Evolutionary conservation across 2,888 invertebrate genomes (phyloP), one percentile per base, ranked within the genome.

Genomic region (Apamea monoglypha): DNA sequence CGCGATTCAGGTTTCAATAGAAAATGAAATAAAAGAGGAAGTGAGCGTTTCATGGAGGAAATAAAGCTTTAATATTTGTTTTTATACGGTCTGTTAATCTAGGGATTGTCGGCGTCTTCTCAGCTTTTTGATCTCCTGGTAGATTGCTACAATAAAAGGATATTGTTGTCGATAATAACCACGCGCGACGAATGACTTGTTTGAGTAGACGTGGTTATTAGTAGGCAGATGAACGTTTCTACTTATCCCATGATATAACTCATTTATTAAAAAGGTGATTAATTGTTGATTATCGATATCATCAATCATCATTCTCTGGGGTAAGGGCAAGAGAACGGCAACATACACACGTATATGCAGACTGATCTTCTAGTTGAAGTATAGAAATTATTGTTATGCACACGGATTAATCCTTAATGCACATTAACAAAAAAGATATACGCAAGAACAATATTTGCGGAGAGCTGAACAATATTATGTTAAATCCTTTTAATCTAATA

Each of bases 1-100:
- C 69, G 47, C 56, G 67, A 74, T 59, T 77, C 71, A 79, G 76
- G 61, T 76, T 87, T 79, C 85, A 76, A 85, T 84, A 74, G 74
- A 68, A 87, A 87, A 87, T 85, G 84, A 70, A 86, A 86, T 84
- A 83, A 81, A 81, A 73, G 44, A 61, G 25, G 50, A 72, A 77
- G 18, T 72, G 68, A 78, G 63, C 78, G 32, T 78, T 83, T 71
- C 59, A 74, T 64, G 72, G 59, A 40, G 72, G 64, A 67, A 78
- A 83, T 83, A 75, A 78, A 74, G 75, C 50, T 73, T 86, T 86
- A 66, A 73, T 83, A 76, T 82, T 82, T 76, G 83, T 61, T 82
- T 80, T 73, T 73, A 73, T 76, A 66, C 76, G 73, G 86, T 70
- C 82, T 76, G 64, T 76, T 82, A 83, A 82, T 86, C 64, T 73